Conservation (phyloP, 1,140 invertebrate genomes). For the Homalodisca vitripennis region DNA sequence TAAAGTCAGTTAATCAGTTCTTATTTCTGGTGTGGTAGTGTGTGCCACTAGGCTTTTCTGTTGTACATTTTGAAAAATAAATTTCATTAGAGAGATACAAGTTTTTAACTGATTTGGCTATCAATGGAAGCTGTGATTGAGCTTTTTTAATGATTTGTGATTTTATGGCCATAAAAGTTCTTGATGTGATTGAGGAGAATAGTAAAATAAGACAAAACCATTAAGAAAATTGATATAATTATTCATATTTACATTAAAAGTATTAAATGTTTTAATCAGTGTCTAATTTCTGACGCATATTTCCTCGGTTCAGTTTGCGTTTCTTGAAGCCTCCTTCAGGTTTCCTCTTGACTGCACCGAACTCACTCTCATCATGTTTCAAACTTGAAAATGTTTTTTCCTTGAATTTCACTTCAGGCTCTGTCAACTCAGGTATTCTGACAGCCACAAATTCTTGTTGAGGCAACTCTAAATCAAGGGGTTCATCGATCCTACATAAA, state of each 20-base stretch:
- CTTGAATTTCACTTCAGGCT: conserved; percentile 57
- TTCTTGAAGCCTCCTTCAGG: conserved; percentile 57
- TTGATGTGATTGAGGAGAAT: too few species aligned
- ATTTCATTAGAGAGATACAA: too few species aligned
- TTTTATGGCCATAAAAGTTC: too few species aligned
- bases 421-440: conserved; percentile 46
- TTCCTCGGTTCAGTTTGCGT: conserved; percentile 58
- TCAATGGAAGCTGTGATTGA: too few species aligned
- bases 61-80: too few species aligned
- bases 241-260: neutral
- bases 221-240: too few species aligned
- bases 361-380: conserved; percentile 48
- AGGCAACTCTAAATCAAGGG: conserved; percentile 60
- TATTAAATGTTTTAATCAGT: conserved; percentile 53
- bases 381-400: conserved; percentile 60
- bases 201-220: too few species aligned
- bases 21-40: too few species aligned
- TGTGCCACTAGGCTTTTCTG: too few species aligned
- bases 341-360: neutral
- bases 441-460: conserved; percentile 46
- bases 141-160: too few species aligned
- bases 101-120: too few species aligned
- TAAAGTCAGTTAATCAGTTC: too few species aligned
- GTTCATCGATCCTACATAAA: conserved; percentile 45
- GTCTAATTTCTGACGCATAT: conserved; percentile 56